Evolutionary conservation across 1,140 invertebrate species (phyloP).

Genomic region (Archivesica marissinica): DNA sequence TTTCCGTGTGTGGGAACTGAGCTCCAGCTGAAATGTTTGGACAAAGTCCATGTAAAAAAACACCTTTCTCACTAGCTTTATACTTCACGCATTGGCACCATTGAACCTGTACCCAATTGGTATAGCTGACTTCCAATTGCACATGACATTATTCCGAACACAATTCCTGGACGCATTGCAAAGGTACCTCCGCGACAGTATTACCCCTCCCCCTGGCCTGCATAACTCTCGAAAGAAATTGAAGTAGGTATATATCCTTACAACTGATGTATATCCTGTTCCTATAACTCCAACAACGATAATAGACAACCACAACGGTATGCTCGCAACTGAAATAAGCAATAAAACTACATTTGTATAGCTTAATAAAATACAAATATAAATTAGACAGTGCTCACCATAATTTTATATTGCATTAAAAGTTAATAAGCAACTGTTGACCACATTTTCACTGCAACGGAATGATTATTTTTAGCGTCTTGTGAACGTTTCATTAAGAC

Average conservation of each 20-base stretch:
- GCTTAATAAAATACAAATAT: no score
- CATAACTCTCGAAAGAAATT: not conserved
- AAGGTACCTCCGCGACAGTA: not conserved
- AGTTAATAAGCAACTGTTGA: no score
- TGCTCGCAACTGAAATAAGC: constrained; percentile 62
- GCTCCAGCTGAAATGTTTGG: no score
- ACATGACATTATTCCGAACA: not conserved
- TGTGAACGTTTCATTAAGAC: no score
- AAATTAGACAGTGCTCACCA: no score
- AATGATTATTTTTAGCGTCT: no score
- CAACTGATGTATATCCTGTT: constrained; percentile 67
- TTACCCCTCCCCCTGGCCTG: not conserved
- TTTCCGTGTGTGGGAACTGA: no score
- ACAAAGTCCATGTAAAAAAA: no score
- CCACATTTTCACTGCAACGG: no score
- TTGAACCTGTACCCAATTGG: not conserved
- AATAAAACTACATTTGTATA: no score
- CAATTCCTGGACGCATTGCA: not conserved
- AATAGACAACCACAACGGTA: constrained; percentile 65
- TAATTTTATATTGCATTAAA: no score
- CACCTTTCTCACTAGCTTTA: no score
- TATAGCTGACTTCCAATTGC: not conserved
- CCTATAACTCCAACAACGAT: constrained; percentile 66
- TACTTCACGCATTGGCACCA: not conserved
- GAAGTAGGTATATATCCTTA: constrained; percentile 7